These are phyloP conservation scores for Macrobrachium rosenbergii DNA, from an alignment of 1,140 invertebrate species.

Conservation along the genomic window DNA sequence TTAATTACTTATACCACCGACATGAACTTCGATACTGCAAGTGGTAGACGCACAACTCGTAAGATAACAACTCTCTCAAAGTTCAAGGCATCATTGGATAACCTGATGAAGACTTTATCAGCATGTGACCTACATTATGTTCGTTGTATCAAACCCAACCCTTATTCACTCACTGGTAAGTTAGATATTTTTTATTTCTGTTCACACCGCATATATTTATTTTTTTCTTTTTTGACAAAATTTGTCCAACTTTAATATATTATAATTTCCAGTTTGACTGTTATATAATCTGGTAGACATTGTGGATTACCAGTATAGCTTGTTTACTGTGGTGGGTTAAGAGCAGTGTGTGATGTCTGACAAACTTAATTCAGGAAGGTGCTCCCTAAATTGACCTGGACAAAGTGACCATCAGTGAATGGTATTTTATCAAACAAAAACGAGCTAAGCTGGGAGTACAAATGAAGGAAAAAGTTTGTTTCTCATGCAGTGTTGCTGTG, in stretches of 20 bases:
- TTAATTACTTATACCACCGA: not conserved
- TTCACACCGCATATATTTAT: not conserved
- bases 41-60: slow-evolving; percentile 42
- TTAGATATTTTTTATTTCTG: not conserved
- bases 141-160: slow-evolving; percentile 64
- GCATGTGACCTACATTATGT: slow-evolving; percentile 64
- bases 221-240: not conserved
- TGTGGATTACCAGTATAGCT: too few relatives aligned
- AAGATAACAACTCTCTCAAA: slow-evolving; percentile 65
- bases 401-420: too few relatives aligned
- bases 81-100: slow-evolving; percentile 64
- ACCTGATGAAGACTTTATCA: slow-evolving; percentile 55
- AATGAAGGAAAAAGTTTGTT: too few relatives aligned
- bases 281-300: too few relatives aligned
- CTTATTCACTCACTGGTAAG: slow-evolving; percentile 38
- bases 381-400: too few relatives aligned
- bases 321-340: too few relatives aligned
- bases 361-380: too few relatives aligned
- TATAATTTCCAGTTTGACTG: too few relatives aligned
- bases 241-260: not conserved
- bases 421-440: too few relatives aligned
- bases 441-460: too few relatives aligned
- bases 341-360: too few relatives aligned
- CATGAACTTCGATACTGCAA: slow-evolving; percentile 3
- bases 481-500: not conserved